A percentile compares a stretch with the other conserved stretches of the same genome.
Conservation (phyloP, 2,888 invertebrate genomes). For the Panopea generosa region DNA sequence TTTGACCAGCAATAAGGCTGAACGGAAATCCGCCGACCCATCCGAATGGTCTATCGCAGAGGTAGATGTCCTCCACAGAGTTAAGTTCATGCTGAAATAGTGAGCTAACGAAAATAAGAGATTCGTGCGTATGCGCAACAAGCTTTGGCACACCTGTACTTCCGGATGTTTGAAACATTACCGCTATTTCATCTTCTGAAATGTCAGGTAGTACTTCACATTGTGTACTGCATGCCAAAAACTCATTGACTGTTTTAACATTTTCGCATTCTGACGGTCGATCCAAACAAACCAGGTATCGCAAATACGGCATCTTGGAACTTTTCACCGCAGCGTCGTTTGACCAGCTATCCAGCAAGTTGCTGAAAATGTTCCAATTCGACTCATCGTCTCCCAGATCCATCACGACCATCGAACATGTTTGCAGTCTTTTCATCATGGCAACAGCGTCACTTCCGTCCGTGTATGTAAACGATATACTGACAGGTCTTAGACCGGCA, state of each 20-base stretch:
- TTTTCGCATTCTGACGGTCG: too few relatives aligned
- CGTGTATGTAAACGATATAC: too few relatives aligned
- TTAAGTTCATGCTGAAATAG: too few relatives aligned
- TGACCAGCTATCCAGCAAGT: too few relatives aligned
- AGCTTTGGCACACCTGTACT: constrained; percentile 50
- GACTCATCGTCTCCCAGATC: too few relatives aligned
- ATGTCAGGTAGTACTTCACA: too few relatives aligned
- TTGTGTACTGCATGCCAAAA: too few relatives aligned
- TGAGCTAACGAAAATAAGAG: neutral
- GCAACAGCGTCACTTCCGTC: too few relatives aligned
- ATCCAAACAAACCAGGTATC: constrained; percentile 23
- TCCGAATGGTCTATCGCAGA: neutral
- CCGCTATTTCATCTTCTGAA: too few relatives aligned
- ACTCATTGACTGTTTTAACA: too few relatives aligned
- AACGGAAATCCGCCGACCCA: neutral
- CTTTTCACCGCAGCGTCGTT: neutral
- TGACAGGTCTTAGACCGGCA: too few relatives aligned
- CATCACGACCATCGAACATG: too few relatives aligned
- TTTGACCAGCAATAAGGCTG: neutral
- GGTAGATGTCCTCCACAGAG: neutral
- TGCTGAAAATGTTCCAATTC: neutral
- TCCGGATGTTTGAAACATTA: constrained; percentile 43
- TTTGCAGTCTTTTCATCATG: constrained; percentile 21
- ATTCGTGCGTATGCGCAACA: constrained; percentile 13
- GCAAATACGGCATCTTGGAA: constrained; percentile 24